Evolutionary conservation across 2,888 invertebrate genomes (phyloP), one percentile per base, ranked within the genome.

Genomic region (Mythimna pallens): DNA sequence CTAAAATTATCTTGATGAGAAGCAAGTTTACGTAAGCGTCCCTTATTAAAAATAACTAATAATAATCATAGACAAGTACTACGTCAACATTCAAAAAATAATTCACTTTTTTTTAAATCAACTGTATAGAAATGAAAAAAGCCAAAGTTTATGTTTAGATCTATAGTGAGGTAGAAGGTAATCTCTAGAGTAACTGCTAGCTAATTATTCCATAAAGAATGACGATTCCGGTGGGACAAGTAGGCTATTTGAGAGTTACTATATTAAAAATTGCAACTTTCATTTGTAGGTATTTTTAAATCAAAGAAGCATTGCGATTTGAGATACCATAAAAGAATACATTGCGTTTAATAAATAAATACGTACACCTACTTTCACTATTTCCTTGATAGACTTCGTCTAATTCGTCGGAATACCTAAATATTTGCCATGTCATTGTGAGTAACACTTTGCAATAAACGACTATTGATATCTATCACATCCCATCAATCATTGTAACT

Each of bases 401-500:
- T 6, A 17, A 47, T 47, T 17, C 47, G 5, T 47, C 47, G 4
- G 3, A 14, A 47, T 17, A 17, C 47, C 47, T 17, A 47, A 25
- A 5, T 30, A 36, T 52, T 58, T 63, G 50, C 8, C 36, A 1
- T 36, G 36, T 34, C 58, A 58, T 10, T 30, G 30, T 40, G 6
- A 25, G 34, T 40, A 63, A 64, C 20, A 54, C 25, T 22, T 3
- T 50, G 9, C 58, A 67, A 63, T 8, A 43, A 65, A 79, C n/a
- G 10, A 20, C 10, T n/a, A 57, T 40, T 47, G 20, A 66, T 63
- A 54, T 55, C 57, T 47, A 59, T 74, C 63, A 57, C 22, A 74
- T 50, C 14, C 7, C 67, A 78, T 67, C 54, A 75, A 80, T 80
- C 76, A 75, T 64, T 59, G 52, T 62, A 36, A 17, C 47, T 40